Evolutionary conservation across 2,888 invertebrate genomes (phyloP).

Genomic region (Muschampia plurimacula): DNA sequence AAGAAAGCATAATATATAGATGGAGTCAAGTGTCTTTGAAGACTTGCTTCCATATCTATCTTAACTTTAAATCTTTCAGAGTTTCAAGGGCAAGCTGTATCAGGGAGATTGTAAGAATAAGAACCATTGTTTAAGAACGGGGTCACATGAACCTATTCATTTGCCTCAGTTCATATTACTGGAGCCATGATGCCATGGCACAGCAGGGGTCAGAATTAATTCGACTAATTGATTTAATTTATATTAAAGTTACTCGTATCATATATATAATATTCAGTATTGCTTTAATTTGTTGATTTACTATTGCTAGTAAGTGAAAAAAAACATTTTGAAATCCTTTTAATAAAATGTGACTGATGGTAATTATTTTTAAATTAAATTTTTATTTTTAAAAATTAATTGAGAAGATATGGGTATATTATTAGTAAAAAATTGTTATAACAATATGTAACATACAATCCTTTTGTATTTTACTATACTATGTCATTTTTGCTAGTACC

Average conservation of each 20-base stretch:
- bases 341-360: too few relatives aligned
- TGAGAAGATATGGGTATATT: too few relatives aligned
- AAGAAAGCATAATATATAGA: conserved; percentile 32
- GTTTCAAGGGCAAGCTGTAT: conserved; percentile 32
- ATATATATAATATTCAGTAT: too few relatives aligned
- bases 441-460: too few relatives aligned
- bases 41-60: conserved; percentile 29
- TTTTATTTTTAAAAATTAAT: too few relatives aligned
- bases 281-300: not conserved
- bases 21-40: conserved; percentile 31
- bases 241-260: not conserved
- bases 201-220: not conserved
- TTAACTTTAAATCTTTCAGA: conserved; percentile 34
- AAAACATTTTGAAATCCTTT: too few relatives aligned
- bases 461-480: too few relatives aligned
- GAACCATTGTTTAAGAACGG: conserved; percentile 31
- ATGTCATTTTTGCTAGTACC: not conserved
- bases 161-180: not conserved
- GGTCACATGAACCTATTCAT: conserved; percentile 29
- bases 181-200: not conserved
- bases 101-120: conserved; percentile 31
- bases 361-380: too few relatives aligned
- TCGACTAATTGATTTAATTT: not conserved
- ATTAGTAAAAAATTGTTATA: not conserved
- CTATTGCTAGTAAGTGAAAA: too few relatives aligned